phyloP scores from a whole-genome alignment of 2,888 invertebrate species.

The Colostygia pectinataria region DNA sequence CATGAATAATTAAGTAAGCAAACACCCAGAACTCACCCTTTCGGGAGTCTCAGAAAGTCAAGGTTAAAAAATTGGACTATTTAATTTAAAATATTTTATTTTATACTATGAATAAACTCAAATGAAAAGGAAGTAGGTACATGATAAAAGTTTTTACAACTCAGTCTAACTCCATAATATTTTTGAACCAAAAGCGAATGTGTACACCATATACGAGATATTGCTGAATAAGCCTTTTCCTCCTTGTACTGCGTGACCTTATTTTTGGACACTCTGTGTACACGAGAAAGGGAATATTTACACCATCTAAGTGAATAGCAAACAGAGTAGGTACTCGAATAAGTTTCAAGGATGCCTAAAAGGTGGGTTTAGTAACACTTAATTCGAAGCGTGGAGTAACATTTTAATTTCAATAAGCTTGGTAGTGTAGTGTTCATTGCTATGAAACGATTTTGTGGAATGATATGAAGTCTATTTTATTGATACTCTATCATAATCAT shows the following conservation, averaged over 20 bases:
- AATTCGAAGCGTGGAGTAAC: conserved; percentile 5
- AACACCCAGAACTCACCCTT: conserved; percentile 25
- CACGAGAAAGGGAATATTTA: conserved; percentile 36
- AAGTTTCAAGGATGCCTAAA: conserved; percentile 30
- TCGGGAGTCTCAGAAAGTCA: conserved; percentile 1
- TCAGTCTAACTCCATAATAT: too few relatives aligned
- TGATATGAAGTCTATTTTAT: background rate
- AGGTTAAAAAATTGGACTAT: conserved; percentile 1
- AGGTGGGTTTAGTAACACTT: conserved; percentile 18
- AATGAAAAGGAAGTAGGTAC: too few relatives aligned
- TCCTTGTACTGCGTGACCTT: background rate
- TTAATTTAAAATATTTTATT: background rate
- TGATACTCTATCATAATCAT: too few relatives aligned
- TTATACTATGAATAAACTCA: background rate
- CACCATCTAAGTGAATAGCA: conserved; percentile 37
- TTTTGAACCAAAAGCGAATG: too few relatives aligned
- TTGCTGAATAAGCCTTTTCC: too few relatives aligned
- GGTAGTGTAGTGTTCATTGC: background rate
- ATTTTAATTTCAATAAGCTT: conserved; percentile 11
- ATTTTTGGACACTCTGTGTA: conserved; percentile 16
- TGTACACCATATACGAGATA: too few relatives aligned
- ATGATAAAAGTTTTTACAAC: too few relatives aligned
- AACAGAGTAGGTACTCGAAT: conserved; percentile 35
- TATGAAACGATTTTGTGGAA: background rate
- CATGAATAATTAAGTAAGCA: conserved; percentile 40